Base-by-base conservation (phyloP, 2,113 vertebrate genomes). In the Cyprinodon variegatus region DNA sequence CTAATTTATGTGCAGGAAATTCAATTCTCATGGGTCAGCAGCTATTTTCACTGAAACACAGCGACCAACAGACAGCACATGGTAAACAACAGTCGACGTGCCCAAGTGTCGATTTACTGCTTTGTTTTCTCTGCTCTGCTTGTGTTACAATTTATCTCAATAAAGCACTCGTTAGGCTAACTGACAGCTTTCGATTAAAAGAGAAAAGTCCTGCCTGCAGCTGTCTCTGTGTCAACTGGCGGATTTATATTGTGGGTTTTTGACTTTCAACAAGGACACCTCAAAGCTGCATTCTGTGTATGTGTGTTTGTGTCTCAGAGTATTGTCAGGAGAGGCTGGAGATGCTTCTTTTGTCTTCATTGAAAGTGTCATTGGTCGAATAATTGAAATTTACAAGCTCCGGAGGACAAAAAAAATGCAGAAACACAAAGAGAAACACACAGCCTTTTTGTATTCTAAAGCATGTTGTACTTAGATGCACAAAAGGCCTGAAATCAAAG, bases 131-230 rank as follows among this genome's bases (percentile, higher is more conserved):
- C 73, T 10, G 37, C 57, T 50, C 0, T 43, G 78, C 68, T 77
- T 68, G 76, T 38, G 61, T 53, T 77, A 76, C 83, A 68, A 50
- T 78, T 84, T 7, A 36, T 82, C 72, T 78, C 20, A 39, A 75
- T 68, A 48, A 79, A 81, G 75, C 83, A 53, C 43, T 74, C 79
- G 83, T 89, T 83, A 87, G 70, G 70, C 57, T 85, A 84, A 70
- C 78, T 90, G 77, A 57, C 20, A 76, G 65, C 15, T 78, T 66
- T 75, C 81, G 73, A 86, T 60, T 71, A 67, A 76, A 83, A 73
- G 60, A 67, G 63, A 62, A 78, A 77, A 72, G 22, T 61, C 68
- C 66, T 11, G 68, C 68, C 75, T 75, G 76, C 65, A 80, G 83
- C 81, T 66, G 65, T 43, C 62, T 88, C 68, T 76, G 69, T 69